Percentiles rank a stretch among this genome's conserved stretches.
Conservation (phyloP, 2,888 invertebrate species). For the Ophion ellenae region DNA sequence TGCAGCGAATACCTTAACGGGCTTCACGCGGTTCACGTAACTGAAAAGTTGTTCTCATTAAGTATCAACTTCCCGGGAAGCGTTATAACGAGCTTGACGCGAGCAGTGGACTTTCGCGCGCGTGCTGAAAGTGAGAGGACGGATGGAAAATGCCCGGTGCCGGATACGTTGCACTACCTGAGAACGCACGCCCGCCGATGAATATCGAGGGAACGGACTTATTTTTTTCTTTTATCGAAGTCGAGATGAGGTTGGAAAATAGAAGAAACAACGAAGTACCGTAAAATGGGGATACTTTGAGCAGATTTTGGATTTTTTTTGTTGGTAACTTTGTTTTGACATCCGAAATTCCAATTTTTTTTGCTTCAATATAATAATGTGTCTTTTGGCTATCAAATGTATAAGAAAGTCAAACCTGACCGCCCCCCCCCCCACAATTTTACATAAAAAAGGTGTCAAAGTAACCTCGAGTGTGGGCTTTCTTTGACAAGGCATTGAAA, state of each 20-base stretch:
- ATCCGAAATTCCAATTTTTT: too few species aligned
- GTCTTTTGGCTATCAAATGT: too few species aligned
- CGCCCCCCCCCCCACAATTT: too few species aligned
- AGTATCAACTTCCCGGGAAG: slow-evolving; percentile 60
- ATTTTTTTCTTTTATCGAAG: slow-evolving; percentile 24
- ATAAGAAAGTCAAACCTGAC: too few species aligned
- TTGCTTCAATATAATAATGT: too few species aligned
- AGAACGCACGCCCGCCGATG: slow-evolving; percentile 30
- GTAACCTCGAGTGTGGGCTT: too few species aligned
- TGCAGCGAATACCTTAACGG: not conserved
- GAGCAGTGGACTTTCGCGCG: slow-evolving; percentile 61
- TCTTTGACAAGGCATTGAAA: too few species aligned
- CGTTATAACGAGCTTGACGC: slow-evolving; percentile 46
- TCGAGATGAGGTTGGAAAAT: not conserved
- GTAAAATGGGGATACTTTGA: too few species aligned
- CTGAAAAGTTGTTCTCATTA: slow-evolving; percentile 57
- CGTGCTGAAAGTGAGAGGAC: slow-evolving; percentile 63
- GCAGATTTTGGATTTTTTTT: too few species aligned
- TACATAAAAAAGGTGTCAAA: too few species aligned
- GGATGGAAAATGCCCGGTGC: slow-evolving; percentile 59
- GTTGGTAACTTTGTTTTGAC: not conserved
- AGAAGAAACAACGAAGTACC: not conserved
- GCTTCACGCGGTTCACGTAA: slow-evolving; percentile 24
- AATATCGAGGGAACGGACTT: slow-evolving; percentile 3
- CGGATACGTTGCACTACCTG: slow-evolving; percentile 44